Evolutionary conservation across 2,888 invertebrate species (phyloP).

Genomic region (Platycheirus albimanus): DNA sequence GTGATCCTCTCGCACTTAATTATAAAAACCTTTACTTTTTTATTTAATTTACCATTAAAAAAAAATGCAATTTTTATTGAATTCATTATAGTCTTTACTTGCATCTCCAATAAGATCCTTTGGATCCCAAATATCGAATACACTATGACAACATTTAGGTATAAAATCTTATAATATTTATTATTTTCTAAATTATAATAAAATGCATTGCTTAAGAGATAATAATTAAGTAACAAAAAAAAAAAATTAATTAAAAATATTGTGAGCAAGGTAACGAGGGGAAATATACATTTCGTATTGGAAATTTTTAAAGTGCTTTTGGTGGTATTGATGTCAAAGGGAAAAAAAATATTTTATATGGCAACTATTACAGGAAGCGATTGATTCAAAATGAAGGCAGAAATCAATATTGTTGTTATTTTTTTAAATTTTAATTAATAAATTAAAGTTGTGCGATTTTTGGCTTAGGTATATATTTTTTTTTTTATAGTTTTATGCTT

Average conservation of each 20-base stretch:
- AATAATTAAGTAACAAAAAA: constrained; percentile 72
- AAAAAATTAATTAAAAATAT: constrained; percentile 43
- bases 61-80: constrained; percentile 20
- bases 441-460: constrained; percentile 57
- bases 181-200: constrained; percentile 68
- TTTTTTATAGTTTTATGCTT: not conserved
- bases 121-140: constrained; percentile 40
- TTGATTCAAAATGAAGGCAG: constrained; percentile 15
- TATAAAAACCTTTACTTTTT: no score
- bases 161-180: constrained; percentile 59
- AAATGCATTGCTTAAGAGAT: constrained; percentile 68
- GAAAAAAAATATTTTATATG: constrained; percentile 50
- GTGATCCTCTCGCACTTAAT: no score
- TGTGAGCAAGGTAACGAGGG: constrained; percentile 25
- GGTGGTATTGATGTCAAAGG: constrained; percentile 29
- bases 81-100: constrained; percentile 30
- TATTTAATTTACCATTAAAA: no score
- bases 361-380: constrained; percentile 55
- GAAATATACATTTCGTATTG: constrained; percentile 54
- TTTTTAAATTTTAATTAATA: constrained; percentile 24
- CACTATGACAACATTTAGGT: constrained; percentile 71
- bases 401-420: no score
- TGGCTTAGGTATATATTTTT: constrained; percentile 50
- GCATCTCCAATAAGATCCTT: constrained; percentile 39
- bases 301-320: constrained; percentile 21